Percentiles rank a stretch among this genome's conserved stretches.
Evolutionary conservation across 2,797 vertebrate species (phyloP).

Genomic region (Cichlasoma orientale): DNA sequence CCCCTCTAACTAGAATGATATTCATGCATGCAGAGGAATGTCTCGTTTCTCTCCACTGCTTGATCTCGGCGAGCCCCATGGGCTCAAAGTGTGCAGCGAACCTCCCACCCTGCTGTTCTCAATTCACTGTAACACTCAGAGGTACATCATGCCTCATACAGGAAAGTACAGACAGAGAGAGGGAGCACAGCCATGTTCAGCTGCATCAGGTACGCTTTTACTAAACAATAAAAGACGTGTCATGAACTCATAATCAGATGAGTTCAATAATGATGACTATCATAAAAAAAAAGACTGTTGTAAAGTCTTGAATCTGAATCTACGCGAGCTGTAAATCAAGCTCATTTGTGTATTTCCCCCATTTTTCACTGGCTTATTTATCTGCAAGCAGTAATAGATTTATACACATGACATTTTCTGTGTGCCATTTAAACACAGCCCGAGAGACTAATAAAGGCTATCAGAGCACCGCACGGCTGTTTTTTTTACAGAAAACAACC

Average conservation of each 20-base stretch:
- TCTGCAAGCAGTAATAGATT: slow-evolving; percentile 47
- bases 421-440: slow-evolving; percentile 66
- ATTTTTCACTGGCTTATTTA: slow-evolving; percentile 50
- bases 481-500: slow-evolving; percentile 53
- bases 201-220: not conserved
- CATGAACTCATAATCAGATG: slow-evolving; percentile 1
- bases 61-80: slow-evolving; percentile 61
- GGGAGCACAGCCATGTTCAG: not conserved
- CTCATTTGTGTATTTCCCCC: slow-evolving; percentile 12
- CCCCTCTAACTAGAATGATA: slow-evolving; percentile 51
- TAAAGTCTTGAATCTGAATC: not conserved
- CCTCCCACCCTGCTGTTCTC: slow-evolving; percentile 56
- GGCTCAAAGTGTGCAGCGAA: slow-evolving; percentile 51
- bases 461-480: slow-evolving; percentile 39
- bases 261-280: not conserved
- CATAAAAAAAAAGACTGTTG: not conserved
- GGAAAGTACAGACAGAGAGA: slow-evolving; percentile 5
- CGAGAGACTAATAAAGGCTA: slow-evolving; percentile 58
- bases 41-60: slow-evolving; percentile 51
- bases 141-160: slow-evolving; percentile 38
- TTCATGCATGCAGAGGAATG: slow-evolving; percentile 75
- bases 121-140: slow-evolving; percentile 63
- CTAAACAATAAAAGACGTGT: slow-evolving; percentile 14
- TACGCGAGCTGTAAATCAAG: slow-evolving; percentile 10
- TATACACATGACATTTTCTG: slow-evolving; percentile 70